phyloP scores from a whole-genome alignment of 2,797 vertebrate species.

The Perdix hodgsoniae region DNA sequence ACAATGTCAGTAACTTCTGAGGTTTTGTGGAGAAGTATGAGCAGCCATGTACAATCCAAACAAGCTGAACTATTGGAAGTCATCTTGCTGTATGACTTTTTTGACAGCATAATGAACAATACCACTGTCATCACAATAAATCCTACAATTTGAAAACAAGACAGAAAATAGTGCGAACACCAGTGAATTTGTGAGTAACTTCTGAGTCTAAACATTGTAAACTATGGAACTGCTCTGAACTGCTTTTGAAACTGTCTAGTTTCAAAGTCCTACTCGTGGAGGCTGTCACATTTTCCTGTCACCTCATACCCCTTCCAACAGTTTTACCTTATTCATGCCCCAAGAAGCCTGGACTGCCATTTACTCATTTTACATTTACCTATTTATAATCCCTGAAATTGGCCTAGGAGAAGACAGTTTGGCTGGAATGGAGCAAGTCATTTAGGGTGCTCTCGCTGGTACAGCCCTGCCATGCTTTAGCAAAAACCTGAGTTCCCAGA shows the following conservation, averaged over 20 bases:
- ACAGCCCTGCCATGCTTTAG: neutral
- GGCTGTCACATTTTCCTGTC: neutral
- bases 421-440: neutral
- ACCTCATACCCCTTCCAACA: neutral
- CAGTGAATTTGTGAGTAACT: neutral
- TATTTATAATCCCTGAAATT: neutral
- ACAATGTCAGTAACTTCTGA: neutral
- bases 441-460: neutral
- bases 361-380: neutral
- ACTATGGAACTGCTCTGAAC: neutral
- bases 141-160: conserved; percentile 10
- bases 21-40: neutral
- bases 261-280: neutral
- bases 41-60: neutral
- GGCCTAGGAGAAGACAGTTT: neutral
- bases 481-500: neutral
- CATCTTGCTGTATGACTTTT: neutral
- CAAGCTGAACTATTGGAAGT: neutral
- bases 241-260: neutral
- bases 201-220: neutral
- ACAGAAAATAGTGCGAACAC: neutral
- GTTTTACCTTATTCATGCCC: neutral
- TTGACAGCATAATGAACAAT: neutral
- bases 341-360: neutral
- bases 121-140: neutral